Evolutionary conservation across 2,797 vertebrate species (phyloP).

Genomic region (Triplophysa bombifrons): DNA sequence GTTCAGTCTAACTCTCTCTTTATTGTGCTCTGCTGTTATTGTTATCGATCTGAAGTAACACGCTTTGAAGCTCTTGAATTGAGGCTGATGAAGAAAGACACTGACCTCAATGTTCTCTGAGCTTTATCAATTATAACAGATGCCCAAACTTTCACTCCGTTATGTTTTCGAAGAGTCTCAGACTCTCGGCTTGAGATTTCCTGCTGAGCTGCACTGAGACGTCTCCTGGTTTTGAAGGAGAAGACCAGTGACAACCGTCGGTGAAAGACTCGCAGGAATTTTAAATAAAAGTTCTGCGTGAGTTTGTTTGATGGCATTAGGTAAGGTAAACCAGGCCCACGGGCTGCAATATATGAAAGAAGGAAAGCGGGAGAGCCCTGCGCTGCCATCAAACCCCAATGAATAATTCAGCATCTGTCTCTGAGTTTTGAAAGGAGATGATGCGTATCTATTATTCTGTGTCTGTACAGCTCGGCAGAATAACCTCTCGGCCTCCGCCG

Average conservation of each 20-base stretch:
- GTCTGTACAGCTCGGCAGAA: slow-evolving; percentile 20
- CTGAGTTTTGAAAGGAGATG: slow-evolving; percentile 43
- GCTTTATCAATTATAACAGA: slow-evolving; percentile 16
- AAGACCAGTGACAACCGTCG: neutral
- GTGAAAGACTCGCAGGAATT: slow-evolving; percentile 26
- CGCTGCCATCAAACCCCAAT: slow-evolving; percentile 43
- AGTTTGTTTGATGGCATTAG: slow-evolving; percentile 41
- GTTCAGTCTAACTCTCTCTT: slow-evolving; percentile 16
- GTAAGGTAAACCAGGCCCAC: slow-evolving; percentile 27
- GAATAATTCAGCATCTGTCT: slow-evolving; percentile 52
- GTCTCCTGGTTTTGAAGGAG: slow-evolving; percentile 20
- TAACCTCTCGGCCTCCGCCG: slow-evolving; percentile 30
- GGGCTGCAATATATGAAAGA: slow-evolving; percentile 37
- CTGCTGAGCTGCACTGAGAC: neutral
- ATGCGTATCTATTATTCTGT: slow-evolving; percentile 53
- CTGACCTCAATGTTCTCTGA: slow-evolving; percentile 3
- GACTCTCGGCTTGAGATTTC: neutral
- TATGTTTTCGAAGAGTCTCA: slow-evolving; percentile 8
- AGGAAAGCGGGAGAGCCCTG: slow-evolving; percentile 1
- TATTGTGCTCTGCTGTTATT: slow-evolving; percentile 29
- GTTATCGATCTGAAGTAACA: slow-evolving; percentile 26
- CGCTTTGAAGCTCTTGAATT: slow-evolving; percentile 20
- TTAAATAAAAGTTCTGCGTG: slow-evolving; percentile 24
- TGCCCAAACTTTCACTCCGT: neutral
- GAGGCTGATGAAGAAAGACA: slow-evolving; percentile 19